Conservation (phyloP, 2,113 vertebrate genomes). For the Nothobranchius kuhntae region DNA sequence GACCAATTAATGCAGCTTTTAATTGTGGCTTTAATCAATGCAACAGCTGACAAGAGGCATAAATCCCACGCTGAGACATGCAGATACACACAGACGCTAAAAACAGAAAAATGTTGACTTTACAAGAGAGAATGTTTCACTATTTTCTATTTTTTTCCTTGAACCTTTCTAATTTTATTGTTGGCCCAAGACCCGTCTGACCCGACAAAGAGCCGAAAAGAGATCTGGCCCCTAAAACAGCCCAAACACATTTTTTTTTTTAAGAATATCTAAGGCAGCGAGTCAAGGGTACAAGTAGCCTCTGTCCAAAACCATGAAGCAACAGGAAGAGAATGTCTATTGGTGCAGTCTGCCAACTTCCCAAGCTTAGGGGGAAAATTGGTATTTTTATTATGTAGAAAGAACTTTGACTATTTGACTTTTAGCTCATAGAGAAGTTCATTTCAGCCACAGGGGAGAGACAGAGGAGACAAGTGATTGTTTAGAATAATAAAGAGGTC, state of each 20-base stretch:
- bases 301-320: slow-evolving; percentile 78
- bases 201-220: slow-evolving; percentile 39
- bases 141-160: slow-evolving; percentile 27
- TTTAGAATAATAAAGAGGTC: slow-evolving; percentile 14
- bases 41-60: slow-evolving; percentile 84
- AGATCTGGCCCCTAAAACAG: slow-evolving; percentile 67
- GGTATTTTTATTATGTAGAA: slow-evolving; percentile 57
- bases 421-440: slow-evolving; percentile 30
- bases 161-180: slow-evolving; percentile 24
- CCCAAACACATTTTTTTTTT: slow-evolving; percentile 70
- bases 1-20: slow-evolving; percentile 97
- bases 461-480: slow-evolving; percentile 25
- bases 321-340: slow-evolving; percentile 80
- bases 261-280: slow-evolving; percentile 60
- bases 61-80: slow-evolving; percentile 69
- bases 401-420: slow-evolving; percentile 45
- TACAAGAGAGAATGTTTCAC: slow-evolving; percentile 12
- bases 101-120: slow-evolving; percentile 10
- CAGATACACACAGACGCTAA: slow-evolving; percentile 4
- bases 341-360: slow-evolving; percentile 72
- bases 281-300: slow-evolving; percentile 55
- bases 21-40: slow-evolving; percentile 93
- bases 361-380: slow-evolving; percentile 63
- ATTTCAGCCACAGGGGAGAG: slow-evolving; percentile 37
- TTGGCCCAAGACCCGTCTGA: slow-evolving; percentile 41